Evolutionary conservation across 2,797 vertebrate genomes (phyloP).

Genomic region (Thripadectes ignobilis): DNA sequence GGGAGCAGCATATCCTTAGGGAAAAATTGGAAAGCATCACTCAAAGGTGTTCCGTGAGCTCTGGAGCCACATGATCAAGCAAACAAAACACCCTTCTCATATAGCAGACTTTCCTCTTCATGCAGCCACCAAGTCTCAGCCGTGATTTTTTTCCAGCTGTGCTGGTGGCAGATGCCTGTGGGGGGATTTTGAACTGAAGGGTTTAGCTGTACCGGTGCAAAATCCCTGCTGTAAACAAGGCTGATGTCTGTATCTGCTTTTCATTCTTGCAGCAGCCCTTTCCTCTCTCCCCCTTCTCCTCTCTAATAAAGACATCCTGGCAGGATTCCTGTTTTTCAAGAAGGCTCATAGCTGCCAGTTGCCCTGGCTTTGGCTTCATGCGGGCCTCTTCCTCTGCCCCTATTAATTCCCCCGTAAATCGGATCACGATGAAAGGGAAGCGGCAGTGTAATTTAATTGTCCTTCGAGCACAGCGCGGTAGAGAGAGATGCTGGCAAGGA

Average conservation of each 20-base stretch:
- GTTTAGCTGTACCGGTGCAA: neutral
- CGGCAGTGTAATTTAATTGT: constrained; percentile 29
- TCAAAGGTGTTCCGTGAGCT: fast-evolving
- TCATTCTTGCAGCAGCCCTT: neutral
- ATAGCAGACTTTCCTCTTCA: neutral
- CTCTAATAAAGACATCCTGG: constrained; percentile 5
- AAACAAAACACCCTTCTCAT: neutral
- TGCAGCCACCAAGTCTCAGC: neutral
- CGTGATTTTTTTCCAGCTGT: neutral
- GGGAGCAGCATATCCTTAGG: neutral
- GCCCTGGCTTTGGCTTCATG: neutral
- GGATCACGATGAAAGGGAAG: constrained; percentile 46
- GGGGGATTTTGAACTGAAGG: neutral
- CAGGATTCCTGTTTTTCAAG: neutral
- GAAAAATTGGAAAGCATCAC: neutral
- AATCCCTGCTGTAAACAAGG: neutral
- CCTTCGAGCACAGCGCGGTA: neutral
- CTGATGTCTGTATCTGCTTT: neutral
- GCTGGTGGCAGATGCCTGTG: neutral
- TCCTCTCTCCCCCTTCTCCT: neutral
- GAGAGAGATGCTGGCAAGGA: neutral
- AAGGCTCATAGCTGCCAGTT: neutral
- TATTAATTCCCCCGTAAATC: constrained; percentile 36
- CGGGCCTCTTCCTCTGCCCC: constrained; percentile 20
- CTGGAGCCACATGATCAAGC: fast-evolving